These are phyloP conservation scores for Augochlorella aurata DNA, from an alignment of 2,888 invertebrate genomes.

Conservation along the genomic window DNA sequence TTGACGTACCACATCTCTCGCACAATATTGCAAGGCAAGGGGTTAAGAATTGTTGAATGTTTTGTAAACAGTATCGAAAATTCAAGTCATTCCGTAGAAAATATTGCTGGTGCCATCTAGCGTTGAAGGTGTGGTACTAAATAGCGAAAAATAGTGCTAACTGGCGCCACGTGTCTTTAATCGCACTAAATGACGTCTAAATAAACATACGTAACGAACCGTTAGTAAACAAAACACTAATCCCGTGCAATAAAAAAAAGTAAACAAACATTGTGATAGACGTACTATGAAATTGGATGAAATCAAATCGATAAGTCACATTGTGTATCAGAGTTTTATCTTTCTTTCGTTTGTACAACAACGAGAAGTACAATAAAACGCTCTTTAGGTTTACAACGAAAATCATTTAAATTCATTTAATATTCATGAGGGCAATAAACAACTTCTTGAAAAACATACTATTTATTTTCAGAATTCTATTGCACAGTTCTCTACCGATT, in stretches of 20 bases:
- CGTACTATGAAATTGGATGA: too few relatives aligned
- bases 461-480: constrained; percentile 36
- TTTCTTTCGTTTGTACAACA: constrained; percentile 13
- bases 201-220: too few relatives aligned
- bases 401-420: constrained; percentile 10
- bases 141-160: background rate
- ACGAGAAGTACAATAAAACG: constrained; percentile 26
- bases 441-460: constrained; percentile 24
- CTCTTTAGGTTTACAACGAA: constrained; percentile 20
- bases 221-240: too few relatives aligned
- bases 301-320: background rate
- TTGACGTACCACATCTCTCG: too few relatives aligned
- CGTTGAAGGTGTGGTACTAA: background rate
- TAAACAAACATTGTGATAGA: too few relatives aligned
- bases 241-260: too few relatives aligned
- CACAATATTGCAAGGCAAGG: too few relatives aligned
- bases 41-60: too few relatives aligned
- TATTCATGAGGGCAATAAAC: background rate
- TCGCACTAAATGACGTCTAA: too few relatives aligned
- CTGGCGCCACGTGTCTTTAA: too few relatives aligned
- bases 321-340: constrained; percentile 43
- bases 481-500: background rate
- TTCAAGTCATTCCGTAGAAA: background rate
- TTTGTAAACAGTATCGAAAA: too few relatives aligned
- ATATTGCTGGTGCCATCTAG: background rate